Evolutionary conservation across 2,888 invertebrate species (phyloP), one percentile per base, ranked within the genome.

Genomic region (Magallana nippona): DNA sequence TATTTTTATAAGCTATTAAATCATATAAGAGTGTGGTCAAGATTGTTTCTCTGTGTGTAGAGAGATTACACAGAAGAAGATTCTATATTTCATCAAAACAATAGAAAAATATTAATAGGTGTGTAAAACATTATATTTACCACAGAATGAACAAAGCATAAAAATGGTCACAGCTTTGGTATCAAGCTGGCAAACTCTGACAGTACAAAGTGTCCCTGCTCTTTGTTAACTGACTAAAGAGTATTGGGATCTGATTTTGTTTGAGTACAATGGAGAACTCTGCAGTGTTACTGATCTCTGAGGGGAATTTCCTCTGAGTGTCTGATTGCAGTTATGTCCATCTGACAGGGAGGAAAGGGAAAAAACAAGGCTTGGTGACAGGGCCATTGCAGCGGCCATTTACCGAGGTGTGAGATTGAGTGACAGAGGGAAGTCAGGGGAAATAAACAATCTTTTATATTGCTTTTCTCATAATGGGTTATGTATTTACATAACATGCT

Each of bases 391-490:
- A 17, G 13, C 0, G 79, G 55, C 22, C 79, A 79, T 56, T 79
- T 27, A 57, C 2, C 10, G 17, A 71, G 82, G 82, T 71, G 82
- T 82, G n/a, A 71, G 82, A 15, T 17, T 55, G 71, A 82, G 55
- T 82, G 82, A 82, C 82, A 82, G 63, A 10, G 44, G 27, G 13
- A 82, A 57, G 13, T 8, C 17, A 82, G 19, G 62, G 82, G 71
- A 82, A 82, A 82, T 82, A 82, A 71, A 82, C 60, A 60, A 63
- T 27, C 60, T 71, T 82, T 27, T 82, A 44, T 82, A 32, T 71
- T 63, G 63, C 22, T 63, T 27, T 63, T 63, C 63, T 63, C 63
- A 27, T 63, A 63, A 63, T 63, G 63, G 63, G 63, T 63, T 63
- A 63, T 63, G 63, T 63, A 63, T 63, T 63, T 63, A 63, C 27